Conservation (phyloP, 1,140 invertebrate genomes). For the Drosophila pandora region DNA sequence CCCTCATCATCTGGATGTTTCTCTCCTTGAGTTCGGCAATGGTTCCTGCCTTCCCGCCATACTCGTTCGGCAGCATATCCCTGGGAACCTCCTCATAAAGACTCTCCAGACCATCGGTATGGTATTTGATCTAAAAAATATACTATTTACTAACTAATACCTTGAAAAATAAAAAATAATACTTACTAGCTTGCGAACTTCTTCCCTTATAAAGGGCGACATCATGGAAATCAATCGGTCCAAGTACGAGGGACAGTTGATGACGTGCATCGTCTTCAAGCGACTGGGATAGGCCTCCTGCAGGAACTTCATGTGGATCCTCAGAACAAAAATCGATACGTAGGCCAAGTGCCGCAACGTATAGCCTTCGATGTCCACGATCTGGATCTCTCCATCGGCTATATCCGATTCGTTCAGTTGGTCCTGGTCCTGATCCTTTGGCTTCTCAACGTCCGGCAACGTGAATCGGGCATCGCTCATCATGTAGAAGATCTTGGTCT, state of each 20-base stretch:
- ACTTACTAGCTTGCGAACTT: slow-evolving; percentile 84
- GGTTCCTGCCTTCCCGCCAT: slow-evolving; percentile 86
- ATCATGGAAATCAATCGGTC: slow-evolving; percentile 86
- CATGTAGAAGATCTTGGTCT: slow-evolving; percentile 88
- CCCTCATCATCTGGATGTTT: slow-evolving; percentile 83
- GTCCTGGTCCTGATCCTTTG: background rate
- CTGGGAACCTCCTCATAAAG: slow-evolving; percentile 86
- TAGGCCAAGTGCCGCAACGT: slow-evolving; percentile 87
- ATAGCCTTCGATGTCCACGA: slow-evolving; percentile 87
- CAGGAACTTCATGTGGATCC: slow-evolving; percentile 71
- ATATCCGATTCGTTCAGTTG: slow-evolving; percentile 41
- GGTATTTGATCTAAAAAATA: slow-evolving; percentile 85
- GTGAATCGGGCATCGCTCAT: slow-evolving; percentile 87
- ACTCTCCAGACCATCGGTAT: slow-evolving; percentile 86
- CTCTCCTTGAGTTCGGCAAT: slow-evolving; percentile 85
- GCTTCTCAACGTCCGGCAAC: slow-evolving; percentile 61
- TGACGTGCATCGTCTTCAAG: slow-evolving; percentile 89
- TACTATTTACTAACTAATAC: background rate
- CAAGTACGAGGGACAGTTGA: slow-evolving; percentile 87
- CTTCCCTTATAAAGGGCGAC: slow-evolving; percentile 87
- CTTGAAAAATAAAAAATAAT: slow-evolving; percentile 42
- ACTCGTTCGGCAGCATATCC: slow-evolving; percentile 87
- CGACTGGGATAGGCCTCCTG: slow-evolving; percentile 91
- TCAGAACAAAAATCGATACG: slow-evolving; percentile 86
- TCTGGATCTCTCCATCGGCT: slow-evolving; percentile 87